Evolutionary conservation across 1,140 invertebrate species (phyloP), one percentile per base, ranked within the genome.

Genomic region (Dolichoris vasculosae): DNA sequence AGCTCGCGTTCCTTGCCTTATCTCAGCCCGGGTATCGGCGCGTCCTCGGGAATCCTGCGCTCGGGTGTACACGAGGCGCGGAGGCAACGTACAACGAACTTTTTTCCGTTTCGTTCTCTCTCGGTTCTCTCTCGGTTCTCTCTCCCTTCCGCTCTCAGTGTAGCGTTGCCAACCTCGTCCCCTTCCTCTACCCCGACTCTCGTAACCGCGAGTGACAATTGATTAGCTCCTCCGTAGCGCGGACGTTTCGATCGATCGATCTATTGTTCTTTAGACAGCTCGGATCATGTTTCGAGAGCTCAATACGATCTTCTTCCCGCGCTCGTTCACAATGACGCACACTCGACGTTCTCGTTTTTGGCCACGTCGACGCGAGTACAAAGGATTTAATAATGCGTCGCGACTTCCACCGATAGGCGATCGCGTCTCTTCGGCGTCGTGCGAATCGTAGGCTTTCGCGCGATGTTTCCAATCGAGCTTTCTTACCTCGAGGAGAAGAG

Each of bases 191-290:
- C 55, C 20, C 4, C 55, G 55, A 3, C 55, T 1, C n/a, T 32
- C 48, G 13, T 20, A 51, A 32, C n/a, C 48, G 15, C 17, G 40
- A 83, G 82, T 78, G 82, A 71, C 83, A 79, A 84, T 84, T 84
- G 83, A 84, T 84, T 84, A 84, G 63, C 76, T 69, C 38, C 32
- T 59, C 40, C 13, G n/a, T 13, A 51, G 51, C 79, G 64, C 38
- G 38, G 32, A 26, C 55, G 35, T 79, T 40, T 67, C 59, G 76
- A 79, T 84, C 38, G 83, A 84, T 86, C 82, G 73, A 83, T 79
- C 85, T 20, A 83, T 76, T 77, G 78, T 73, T 38, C 30, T 20
- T 40, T 48, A 85, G 78, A 85, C 46, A 85, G 77, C 26, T 73
- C 20, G 38, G 69, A 40, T 73, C 69, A 73, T 73, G 40, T 73